phyloP scores from a whole-genome alignment of 2,888 invertebrate species.

The Conus canariensis region DNA sequence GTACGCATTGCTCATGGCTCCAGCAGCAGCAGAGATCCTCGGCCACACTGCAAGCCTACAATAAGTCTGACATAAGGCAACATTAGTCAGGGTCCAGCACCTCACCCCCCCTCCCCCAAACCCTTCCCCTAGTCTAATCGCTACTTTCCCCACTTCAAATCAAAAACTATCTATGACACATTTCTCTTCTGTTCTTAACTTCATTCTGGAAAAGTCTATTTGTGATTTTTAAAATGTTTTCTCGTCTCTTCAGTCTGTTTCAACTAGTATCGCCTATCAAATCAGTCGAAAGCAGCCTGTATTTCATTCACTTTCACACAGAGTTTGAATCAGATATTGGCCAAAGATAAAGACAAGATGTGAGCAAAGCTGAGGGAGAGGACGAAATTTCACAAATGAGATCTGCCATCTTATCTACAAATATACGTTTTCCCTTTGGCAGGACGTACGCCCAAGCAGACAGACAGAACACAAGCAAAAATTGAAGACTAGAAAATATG shows the following conservation, averaged over 20 bases:
- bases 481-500: no score
- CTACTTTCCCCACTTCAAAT: neutral
- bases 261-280: neutral
- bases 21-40: conserved; percentile 33
- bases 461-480: no score
- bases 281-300: neutral
- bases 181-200: neutral
- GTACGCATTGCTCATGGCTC: conserved; percentile 51
- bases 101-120: conserved; percentile 17
- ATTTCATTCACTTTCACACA: neutral
- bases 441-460: no score
- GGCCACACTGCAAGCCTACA: conserved; percentile 62
- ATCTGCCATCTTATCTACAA: no score
- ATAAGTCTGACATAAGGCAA: conserved; percentile 73
- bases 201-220: neutral
- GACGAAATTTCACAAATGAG: no score
- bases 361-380: no score
- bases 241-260: neutral
- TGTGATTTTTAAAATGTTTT: neutral
- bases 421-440: no score
- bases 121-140: neutral
- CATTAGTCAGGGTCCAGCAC: conserved; percentile 44
- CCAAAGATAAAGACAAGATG: neutral
- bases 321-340: conserved; percentile 5
- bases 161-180: neutral